A percentile compares a stretch with the other conserved stretches of the same genome.
These are phyloP conservation scores for Takifugu rubripes DNA, from an alignment of 2,797 vertebrate species.

Conservation along the genomic window DNA sequence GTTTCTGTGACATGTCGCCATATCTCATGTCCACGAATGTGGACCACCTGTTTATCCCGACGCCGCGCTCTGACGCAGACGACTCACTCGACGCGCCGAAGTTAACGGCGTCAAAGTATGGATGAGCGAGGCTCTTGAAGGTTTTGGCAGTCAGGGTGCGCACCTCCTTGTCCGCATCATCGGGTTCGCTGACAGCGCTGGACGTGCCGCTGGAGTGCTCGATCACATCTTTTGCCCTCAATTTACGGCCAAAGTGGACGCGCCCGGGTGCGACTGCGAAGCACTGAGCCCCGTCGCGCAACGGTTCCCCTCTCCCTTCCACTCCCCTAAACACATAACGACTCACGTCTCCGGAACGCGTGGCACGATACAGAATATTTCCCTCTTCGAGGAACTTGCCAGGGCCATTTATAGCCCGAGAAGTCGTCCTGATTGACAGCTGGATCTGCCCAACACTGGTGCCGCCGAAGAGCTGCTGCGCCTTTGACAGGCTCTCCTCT, in stretches of 20 bases:
- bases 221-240: conserved; percentile 72
- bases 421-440: conserved; percentile 93
- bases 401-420: conserved; percentile 91
- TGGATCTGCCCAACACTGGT: conserved; percentile 83
- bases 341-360: conserved; percentile 82
- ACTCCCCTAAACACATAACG: conserved; percentile 79
- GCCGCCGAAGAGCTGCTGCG: conserved; percentile 54
- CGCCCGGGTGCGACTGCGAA: conserved; percentile 81
- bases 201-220: conserved; percentile 88
- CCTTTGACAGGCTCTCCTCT: conserved; percentile 67
- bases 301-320: conserved; percentile 69
- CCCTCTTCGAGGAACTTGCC: conserved; percentile 79
- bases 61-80: conserved; percentile 82
- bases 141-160: conserved; percentile 87
- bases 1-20: conserved; percentile 72
- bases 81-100: conserved; percentile 89
- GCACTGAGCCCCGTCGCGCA: conserved; percentile 68
- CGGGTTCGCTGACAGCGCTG: conserved; percentile 86
- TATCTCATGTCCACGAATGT: conserved; percentile 90
- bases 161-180: conserved; percentile 96
- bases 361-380: conserved; percentile 79
- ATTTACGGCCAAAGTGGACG: conserved; percentile 76
- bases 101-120: conserved; percentile 85
- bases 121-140: conserved; percentile 91
- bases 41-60: conserved; percentile 87